phyloP scores from a whole-genome alignment of 2,888 invertebrate genomes.

The Bruchidius siliquastri region DNA sequence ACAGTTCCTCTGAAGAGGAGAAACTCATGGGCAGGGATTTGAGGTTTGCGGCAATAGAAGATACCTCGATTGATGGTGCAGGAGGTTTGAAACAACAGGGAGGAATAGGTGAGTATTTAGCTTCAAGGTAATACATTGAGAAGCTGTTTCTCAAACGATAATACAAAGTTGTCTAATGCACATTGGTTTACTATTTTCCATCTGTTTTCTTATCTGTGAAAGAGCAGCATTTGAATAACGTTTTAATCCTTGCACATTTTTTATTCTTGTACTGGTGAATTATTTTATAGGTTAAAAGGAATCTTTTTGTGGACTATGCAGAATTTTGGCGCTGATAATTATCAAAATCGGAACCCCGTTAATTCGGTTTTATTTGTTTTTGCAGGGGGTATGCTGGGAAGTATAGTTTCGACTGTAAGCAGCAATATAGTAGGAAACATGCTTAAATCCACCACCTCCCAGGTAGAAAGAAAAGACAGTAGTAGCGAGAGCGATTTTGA shows the following conservation, averaged over 20 bases:
- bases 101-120: not conserved
- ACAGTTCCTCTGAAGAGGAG: constrained; percentile 44
- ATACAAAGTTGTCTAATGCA: too few relatives aligned
- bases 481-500: constrained; percentile 44
- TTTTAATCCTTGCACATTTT: too few relatives aligned
- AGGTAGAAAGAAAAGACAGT: constrained; percentile 22
- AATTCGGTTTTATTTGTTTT: not conserved
- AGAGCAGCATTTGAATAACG: too few relatives aligned
- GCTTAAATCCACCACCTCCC: constrained; percentile 16
- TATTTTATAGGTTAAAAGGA: too few relatives aligned
- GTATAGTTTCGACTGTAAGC: constrained; percentile 20
- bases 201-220: too few relatives aligned
- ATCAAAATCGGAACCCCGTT: constrained; percentile 1
- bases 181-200: too few relatives aligned
- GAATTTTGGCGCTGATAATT: not conserved
- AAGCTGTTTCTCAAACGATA: too few relatives aligned
- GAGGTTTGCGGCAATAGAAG: constrained; percentile 23
- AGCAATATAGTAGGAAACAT: constrained; percentile 21
- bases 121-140: too few relatives aligned
- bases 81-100: not conserved
- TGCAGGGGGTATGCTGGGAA: constrained; percentile 2
- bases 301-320: too few relatives aligned
- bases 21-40: constrained; percentile 37
- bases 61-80: not conserved
- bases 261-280: too few relatives aligned